Evolutionary conservation across 2,113 vertebrate genomes (phyloP), one percentile per base, ranked within the genome.

Genomic region (Podarcis muralis): DNA sequence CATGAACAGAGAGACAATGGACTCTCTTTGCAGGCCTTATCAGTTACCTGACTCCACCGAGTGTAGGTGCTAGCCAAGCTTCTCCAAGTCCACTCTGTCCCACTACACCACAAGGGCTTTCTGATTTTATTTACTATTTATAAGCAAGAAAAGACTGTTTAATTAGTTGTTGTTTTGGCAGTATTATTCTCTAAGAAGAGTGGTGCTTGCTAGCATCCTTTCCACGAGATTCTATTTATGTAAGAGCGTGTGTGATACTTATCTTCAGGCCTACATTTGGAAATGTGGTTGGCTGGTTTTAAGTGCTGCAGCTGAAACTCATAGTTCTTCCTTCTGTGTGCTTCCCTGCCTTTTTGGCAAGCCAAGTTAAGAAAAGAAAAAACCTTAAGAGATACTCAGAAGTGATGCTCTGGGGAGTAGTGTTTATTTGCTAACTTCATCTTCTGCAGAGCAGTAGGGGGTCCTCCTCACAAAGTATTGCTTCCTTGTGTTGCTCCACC

Each of bases 131-230:
- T 18, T 87, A 16, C 57, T 85, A 6, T 62, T 59, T 23, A 11
- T 32, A 62, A 80, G 86, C 89, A 57, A 86, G 91, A 81, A 16
- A 20, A 59, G 76, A 40, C 59, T 84, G 9, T 90, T 90, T 91
- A 87, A 87, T 84, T 84, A 87, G 68, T 66, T 84, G 13, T 62
- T 87, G 84, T 79, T 92, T 91, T 77, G 87, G 90, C 7, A 90
- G 78, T 40, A 90, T 65, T 91, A 88, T 81, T 81, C 3, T 2
- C 37, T 79, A 59, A 78, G 79, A 71, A 87, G 78, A 90, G 65
- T 83, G 87, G 80, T 78, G 72, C 68, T 43, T 15, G 81, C 2
- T n/a, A 6, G 89, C 66, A 43, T 84, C 66, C 16, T n/a, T 25
- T 23, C 66, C 53, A 1, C 35, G 66, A 84, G 16, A 79, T 92